Evolutionary conservation across 2,113 vertebrate species (phyloP), one percentile per base, ranked within the genome.

Genomic region (Callopanchax toddi): DNA sequence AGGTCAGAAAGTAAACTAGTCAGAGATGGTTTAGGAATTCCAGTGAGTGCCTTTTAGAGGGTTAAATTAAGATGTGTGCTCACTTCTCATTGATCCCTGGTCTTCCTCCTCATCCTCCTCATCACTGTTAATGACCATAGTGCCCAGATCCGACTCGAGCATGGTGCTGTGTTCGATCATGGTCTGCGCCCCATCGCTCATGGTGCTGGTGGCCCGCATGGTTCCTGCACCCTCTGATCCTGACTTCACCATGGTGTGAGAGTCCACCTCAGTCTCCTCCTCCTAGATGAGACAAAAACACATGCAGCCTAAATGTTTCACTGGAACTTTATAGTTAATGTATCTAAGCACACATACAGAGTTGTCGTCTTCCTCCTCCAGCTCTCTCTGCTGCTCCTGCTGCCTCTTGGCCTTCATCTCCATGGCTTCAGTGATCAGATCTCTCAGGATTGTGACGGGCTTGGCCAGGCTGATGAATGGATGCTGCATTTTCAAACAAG

Each of bases 121-220:
- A 20, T 98, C 97, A 0, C 96, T 99, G 76, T 99, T 99, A 86
- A 99, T 99, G 16, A 99, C 97, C 97, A 99, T 99, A 48, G 97
- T 99, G 43, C 97, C 97, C 87, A 99, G 75, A 83, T 99, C 96
- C 0, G 96, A 96, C 21, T 98, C 97, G 13, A 99, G 65, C 95
- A 97, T 98, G 2, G 95, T 99, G 87, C 95, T 96, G 56, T 99
- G 96, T 43, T 99, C 97, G 11, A 99, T 98, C 97, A 99, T 99
- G 46, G 97, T 99, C 89, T 98, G 97, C 15, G 96, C 97, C 0
- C 97, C 95, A 29, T 99, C 97, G 17, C 97, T 99, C 97, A 98
- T 97, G 0, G 97, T 99, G 71, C 96, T 94, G 3, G 94, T 94
- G 44, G 96, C 96, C 43, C 96, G 85, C 96, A 98, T 98, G 12